Evolutionary conservation across 2,888 invertebrate genomes (phyloP).

Genomic region (Aquatica leii): DNA sequence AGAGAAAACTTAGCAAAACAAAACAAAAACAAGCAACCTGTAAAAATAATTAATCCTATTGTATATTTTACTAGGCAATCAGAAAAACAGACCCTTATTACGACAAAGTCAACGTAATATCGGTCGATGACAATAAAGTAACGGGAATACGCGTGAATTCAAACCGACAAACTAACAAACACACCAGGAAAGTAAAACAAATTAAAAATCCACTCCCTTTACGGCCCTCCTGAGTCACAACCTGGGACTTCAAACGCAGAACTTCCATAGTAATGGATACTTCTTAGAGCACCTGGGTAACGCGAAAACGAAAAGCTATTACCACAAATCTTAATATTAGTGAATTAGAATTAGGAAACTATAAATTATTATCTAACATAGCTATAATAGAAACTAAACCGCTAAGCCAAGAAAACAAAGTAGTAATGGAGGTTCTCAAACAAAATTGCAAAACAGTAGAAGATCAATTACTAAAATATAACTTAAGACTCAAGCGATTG

Average conservation of each 20-base stretch:
- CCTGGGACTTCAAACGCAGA: constrained; percentile 37
- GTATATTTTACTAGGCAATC: neutral
- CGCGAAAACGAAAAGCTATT: constrained; percentile 34
- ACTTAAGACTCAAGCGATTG: constrained; percentile 18
- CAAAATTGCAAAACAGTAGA: too few species aligned
- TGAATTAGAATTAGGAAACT: too few species aligned
- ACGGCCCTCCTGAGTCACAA: constrained; percentile 21
- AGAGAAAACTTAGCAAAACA: constrained; percentile 11
- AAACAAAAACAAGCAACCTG: constrained; percentile 12
- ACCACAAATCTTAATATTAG: constrained; percentile 42
- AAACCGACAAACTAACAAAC: constrained; percentile 25
- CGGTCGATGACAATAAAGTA: constrained; percentile 26
- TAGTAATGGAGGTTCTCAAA: constrained; percentile 7
- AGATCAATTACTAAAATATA: too few species aligned
- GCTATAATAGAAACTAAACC: too few species aligned
- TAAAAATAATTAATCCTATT: constrained; percentile 23
- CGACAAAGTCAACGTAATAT: neutral
- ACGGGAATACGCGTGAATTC: constrained; percentile 33
- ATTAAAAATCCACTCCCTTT: constrained; percentile 36
- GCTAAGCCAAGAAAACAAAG: too few species aligned
- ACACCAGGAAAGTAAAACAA: constrained; percentile 35
- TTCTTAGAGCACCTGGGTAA: too few species aligned
- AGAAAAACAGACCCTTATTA: constrained; percentile 18
- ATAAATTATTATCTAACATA: too few species aligned
- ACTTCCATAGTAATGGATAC: constrained; percentile 33